Evolutionary conservation across 1,140 invertebrate species (phyloP).

Genomic region (Popillia japonica): DNA sequence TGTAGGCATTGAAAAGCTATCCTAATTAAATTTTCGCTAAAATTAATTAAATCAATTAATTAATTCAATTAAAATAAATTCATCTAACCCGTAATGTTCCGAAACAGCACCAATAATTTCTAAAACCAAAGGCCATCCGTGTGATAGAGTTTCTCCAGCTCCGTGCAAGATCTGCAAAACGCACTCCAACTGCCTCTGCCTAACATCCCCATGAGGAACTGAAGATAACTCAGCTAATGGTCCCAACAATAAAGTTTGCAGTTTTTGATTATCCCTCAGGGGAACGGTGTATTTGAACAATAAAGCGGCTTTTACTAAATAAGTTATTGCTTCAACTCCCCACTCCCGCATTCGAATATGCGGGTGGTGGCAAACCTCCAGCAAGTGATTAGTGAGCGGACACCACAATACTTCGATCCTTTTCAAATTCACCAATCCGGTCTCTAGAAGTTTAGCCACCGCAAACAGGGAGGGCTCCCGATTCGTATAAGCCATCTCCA

Average conservation of each 20-base stretch:
- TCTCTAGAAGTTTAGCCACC: slow-evolving; percentile 96
- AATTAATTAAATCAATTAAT: slow-evolving; percentile 45
- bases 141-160: slow-evolving; percentile 87
- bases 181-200: slow-evolving; percentile 94
- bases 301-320: slow-evolving; percentile 91
- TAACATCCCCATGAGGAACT: slow-evolving; percentile 90
- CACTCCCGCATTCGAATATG: slow-evolving; percentile 95
- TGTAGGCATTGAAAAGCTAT: slow-evolving; percentile 97
- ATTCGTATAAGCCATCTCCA: slow-evolving; percentile 96
- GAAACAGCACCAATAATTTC: slow-evolving; percentile 94
- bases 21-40: slow-evolving; percentile 88
- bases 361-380: slow-evolving; percentile 96
- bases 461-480: slow-evolving; percentile 96
- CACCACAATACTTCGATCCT: slow-evolving; percentile 95
- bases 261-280: slow-evolving; percentile 85
- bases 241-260: slow-evolving; percentile 85
- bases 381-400: slow-evolving; percentile 93
- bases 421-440: slow-evolving; percentile 92
- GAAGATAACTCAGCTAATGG: slow-evolving; percentile 90
- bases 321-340: slow-evolving; percentile 97
- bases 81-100: slow-evolving; percentile 84
- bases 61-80: neutral
- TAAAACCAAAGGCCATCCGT: slow-evolving; percentile 94
- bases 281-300: slow-evolving; percentile 86
- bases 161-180: slow-evolving; percentile 92